Conservation (phyloP, 2,888 invertebrate species). For the Julus scanicus region DNA sequence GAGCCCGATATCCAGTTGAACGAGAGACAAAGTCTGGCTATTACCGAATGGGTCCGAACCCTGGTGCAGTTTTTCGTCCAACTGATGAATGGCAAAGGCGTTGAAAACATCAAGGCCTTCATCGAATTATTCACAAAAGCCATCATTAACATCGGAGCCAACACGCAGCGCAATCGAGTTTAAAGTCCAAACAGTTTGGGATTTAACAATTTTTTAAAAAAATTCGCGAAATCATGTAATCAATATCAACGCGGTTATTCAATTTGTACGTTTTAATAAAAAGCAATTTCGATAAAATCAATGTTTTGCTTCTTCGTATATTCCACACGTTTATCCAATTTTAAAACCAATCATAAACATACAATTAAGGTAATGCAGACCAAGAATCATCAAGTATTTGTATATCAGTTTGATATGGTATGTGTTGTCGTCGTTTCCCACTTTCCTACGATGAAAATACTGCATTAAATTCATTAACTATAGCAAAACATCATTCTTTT, state of each 20-base stretch:
- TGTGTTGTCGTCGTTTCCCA: too few relatives aligned
- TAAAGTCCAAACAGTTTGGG: background rate
- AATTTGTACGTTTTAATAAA: slow-evolving; percentile 34
- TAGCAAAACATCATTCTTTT: slow-evolving; percentile 39
- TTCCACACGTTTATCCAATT: background rate
- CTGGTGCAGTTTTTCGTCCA: background rate
- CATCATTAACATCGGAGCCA: background rate
- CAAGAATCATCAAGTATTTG: too few relatives aligned
- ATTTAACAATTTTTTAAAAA: background rate
- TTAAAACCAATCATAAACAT: too few relatives aligned
- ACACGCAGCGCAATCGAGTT: background rate
- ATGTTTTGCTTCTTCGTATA: background rate
- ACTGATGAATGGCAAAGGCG: background rate
- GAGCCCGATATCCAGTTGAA: background rate
- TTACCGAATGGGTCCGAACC: background rate
- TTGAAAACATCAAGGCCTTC: slow-evolving; percentile 8
- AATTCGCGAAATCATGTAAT: slow-evolving; percentile 5
- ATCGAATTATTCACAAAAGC: background rate
- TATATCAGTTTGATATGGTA: too few relatives aligned
- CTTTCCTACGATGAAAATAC: background rate
- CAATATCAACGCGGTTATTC: background rate
- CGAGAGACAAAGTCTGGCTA: background rate
- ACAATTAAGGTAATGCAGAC: too few relatives aligned
- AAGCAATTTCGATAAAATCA: background rate
- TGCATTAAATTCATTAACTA: background rate